Base-by-base conservation (phyloP, 2,797 vertebrate genomes). In the Cuniculus paca region DNA sequence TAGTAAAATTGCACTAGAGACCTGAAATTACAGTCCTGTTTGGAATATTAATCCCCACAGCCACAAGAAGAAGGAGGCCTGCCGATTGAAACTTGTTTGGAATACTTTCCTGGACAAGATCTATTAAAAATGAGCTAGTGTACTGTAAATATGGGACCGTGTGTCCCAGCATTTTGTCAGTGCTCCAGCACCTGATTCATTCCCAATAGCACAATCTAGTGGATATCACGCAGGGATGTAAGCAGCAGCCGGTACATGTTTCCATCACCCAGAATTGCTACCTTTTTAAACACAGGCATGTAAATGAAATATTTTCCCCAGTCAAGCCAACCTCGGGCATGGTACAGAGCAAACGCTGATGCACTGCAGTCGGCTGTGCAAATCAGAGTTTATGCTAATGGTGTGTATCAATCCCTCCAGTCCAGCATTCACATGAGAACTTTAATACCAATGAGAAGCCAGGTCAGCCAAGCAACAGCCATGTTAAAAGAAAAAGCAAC, bases 291-390 rank as follows among this genome's bases (percentile, higher is more conserved):
- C 60, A 61, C 88, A 16, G 93, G 54, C 63, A 96, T 97, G 95
- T 81, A 97, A 98, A 98, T 97, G 65, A 98, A 98, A 98, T 96
- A 95, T 93, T 91, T 96, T 56, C 88, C 42, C 83, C 48, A 13
- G 88, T 36, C 98, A 97, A 96, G 91, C 90, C 70, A 87, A 68
- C 52, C 78, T 88, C 42, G 0, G 68, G 92, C 97, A 86, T 68
- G 50, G n/a, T 14, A 16, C 88, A 88, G 91, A 31, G 91, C 65
- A 84, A 63, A 61, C 0, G 0, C 48, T 72, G n/a, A 94, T 58
- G 93, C 56, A 79, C 58, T 72, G 82, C 28, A 36, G 5, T 24
- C 16, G 83, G 61, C 48, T 56, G 45, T 10, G 79, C 60, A 94
- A 93, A 65, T 68, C 52, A 61, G 93, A 90, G 94, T 24, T 39